These are phyloP conservation scores for Phacellophora camtschatica DNA, from an alignment of 30 jellyfish, hydroid and myxozoan species.

Conservation along the genomic window DNA sequence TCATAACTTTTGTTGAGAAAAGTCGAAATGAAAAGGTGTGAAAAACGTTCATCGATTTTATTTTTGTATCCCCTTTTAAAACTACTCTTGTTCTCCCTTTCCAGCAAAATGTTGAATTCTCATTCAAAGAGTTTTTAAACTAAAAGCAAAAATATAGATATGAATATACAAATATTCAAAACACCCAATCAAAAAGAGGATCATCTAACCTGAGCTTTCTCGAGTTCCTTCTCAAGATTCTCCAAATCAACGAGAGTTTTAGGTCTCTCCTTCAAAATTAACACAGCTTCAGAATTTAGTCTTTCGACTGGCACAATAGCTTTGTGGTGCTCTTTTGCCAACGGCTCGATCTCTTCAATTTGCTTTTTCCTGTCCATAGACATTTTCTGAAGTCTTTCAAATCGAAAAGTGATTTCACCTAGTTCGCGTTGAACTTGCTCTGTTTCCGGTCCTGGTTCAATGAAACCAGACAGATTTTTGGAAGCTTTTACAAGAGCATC, in stretches of 20 bases:
- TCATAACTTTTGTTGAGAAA: no score
- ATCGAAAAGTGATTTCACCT: conserved; percentile 62
- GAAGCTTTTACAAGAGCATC: conserved; percentile 47
- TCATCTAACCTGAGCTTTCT: conserved; percentile 48
- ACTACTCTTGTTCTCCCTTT: no score
- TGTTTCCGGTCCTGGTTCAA: conserved; percentile 53
- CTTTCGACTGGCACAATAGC: conserved; percentile 28
- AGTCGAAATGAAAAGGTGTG: no score
- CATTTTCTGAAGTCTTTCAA: conserved; percentile 41
- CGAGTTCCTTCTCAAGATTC: conserved; percentile 48
- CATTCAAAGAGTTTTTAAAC: no score
- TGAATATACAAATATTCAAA: not conserved
- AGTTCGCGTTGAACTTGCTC: conserved; percentile 74
- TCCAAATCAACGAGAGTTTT: conserved; percentile 51
- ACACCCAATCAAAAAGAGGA: not conserved
- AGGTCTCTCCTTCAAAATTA: conserved; percentile 55
- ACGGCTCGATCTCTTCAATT: conserved; percentile 72
- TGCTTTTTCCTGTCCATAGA: conserved; percentile 49
- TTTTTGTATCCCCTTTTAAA: no score
- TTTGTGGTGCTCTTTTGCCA: conserved; percentile 54
- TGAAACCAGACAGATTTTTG: conserved; percentile 37
- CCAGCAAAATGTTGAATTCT: no score
- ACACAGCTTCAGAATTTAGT: conserved; percentile 54
- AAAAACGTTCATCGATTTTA: no score
- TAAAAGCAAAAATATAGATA: no score